Percentiles rank a stretch among this genome's conserved stretches.
These are phyloP conservation scores for Dryadula phaetusa DNA, from an alignment of 2,888 invertebrate species.

Conservation along the genomic window DNA sequence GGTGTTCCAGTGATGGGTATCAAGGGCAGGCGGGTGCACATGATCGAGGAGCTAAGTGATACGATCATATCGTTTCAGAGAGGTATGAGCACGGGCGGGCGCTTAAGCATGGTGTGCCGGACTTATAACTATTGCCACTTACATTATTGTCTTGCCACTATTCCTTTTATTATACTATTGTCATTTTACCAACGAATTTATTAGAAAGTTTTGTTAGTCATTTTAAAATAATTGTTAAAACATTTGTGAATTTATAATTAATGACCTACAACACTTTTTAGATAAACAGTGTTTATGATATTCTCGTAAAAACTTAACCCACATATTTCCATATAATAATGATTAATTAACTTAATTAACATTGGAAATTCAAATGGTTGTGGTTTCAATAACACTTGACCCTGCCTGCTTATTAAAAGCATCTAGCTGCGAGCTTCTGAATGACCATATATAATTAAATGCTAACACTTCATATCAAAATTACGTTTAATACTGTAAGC, in stretches of 20 bases:
- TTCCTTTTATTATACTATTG: not conserved
- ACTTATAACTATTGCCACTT: constrained; percentile 53
- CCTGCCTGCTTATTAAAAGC: constrained; percentile 50
- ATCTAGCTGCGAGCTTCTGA: constrained; percentile 65
- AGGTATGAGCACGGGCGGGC: constrained; percentile 89
- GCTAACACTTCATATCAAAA: not conserved
- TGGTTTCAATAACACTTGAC: constrained; percentile 30
- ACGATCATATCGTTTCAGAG: constrained; percentile 99
- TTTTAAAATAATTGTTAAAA: not conserved
- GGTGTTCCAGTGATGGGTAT: constrained; percentile 97
- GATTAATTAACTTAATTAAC: constrained; percentile 30
- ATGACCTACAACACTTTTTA: constrained; percentile 8
- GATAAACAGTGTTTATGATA: not conserved
- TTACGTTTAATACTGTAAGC: not conserved
- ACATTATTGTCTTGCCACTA: constrained; percentile 31
- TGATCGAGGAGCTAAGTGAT: constrained; percentile 99
- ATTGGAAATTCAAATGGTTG: constrained; percentile 29
- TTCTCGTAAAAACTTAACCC: not conserved
- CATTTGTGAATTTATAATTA: not conserved
- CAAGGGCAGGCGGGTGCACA: constrained; percentile 98
- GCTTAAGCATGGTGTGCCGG: constrained; percentile 77
- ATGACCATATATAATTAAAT: constrained; percentile 47
- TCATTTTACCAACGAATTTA: not conserved
- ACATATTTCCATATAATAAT: constrained; percentile 22
- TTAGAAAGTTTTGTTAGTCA: constrained; percentile 14